Evolutionary conservation across 2,797 vertebrate species (phyloP), one percentile per base, ranked within the genome.

Genomic region (Neopelma chrysocephalum): DNA sequence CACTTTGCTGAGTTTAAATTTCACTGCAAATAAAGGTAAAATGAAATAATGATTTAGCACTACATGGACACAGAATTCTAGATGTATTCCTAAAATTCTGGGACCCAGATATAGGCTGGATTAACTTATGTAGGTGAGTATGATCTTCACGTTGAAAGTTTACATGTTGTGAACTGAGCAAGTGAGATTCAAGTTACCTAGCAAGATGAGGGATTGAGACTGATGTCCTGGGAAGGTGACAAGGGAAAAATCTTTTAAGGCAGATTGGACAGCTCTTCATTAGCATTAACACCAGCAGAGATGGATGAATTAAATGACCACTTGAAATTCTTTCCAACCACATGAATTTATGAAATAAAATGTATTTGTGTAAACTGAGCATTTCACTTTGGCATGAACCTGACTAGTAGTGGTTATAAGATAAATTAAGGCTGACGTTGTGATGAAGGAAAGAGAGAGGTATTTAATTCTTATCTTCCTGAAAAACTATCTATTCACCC

Each of bases 1-100:
- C 60, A 85, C n/a, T 32, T 53, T 83, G 43, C 50, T 91, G 82
- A 83, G 65, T 84, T 94, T 95, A 86, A 91, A 88, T 83, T 90
- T 87, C 54, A 61, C 40, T 89, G 17, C 40, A 79, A 82, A 93
- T n/a, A 61, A 76, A 87, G 89, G 17, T 20, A 61, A 86, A 91
- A 42, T 4, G 62, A 91, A 93, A 57, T 58, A 73, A 58, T 43
- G 26, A 54, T 93, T 84, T 94, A 83, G 21, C 40, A 65, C 38
- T 34, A 66, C 38, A 64, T 18, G 26, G 36, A 38, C 23, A 77
- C 38, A 61, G 85, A 94, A 92, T 61, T 45, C 12, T 64, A 82
- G 43, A 73, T 19, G 3, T 60, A 32, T 58, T 84, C 38, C 40
- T 26, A 76, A 82, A 84, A 87, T 45, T 84, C 26, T 76, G 47